Base-by-base conservation (phyloP, 2,113 vertebrate species). In the Cairina moschata region DNA sequence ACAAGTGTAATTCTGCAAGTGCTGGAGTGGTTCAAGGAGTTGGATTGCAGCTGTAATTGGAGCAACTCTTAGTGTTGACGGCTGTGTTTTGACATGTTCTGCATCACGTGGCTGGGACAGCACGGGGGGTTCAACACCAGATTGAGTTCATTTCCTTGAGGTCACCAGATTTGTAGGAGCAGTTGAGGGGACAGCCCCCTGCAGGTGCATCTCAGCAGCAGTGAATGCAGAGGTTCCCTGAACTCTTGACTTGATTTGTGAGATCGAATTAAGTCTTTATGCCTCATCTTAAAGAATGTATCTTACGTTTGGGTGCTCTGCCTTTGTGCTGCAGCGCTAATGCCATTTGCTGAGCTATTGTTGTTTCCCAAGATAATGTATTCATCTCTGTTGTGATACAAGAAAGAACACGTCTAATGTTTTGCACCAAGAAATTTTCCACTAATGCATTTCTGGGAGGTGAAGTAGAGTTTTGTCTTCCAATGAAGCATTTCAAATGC, bases 401-500 rank as follows among this genome's bases (percentile, higher is more conserved):
- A 96, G 98, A 98, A 95, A 82, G 96, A 97, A 97, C 97, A 97
- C 75, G 97, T 87, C 94, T 97, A 60, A 54, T 62, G 68, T 95
- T 89, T 95, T 91, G 55, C 88, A 96, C 91, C 79, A 95, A 92
- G 87, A 97, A 96, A 76, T 95, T 96, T 96, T 96, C 89, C 83
- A 92, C 86, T 96, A 96, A 95, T 56, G 69, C 16, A 10, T 95
- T 97, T 97, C 94, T 96, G 91, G 96, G 96, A 96, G 93, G 60
- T 31, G 86, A 91, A 96, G 83, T 86, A 91, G 83, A 69, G 26
- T 85, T 95, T 76, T 73, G 72, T 96, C 79, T 96, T 96, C 74
- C 82, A 95, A 54, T 93, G 91, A 96, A 97, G 94, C 92, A 94
- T 92, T 96, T 97, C 94, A 97, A 95, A 96, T 97, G 91, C 83